phyloP scores from a whole-genome alignment of 2,113 vertebrate genomes.

The Elaphurus davidianus region DNA sequence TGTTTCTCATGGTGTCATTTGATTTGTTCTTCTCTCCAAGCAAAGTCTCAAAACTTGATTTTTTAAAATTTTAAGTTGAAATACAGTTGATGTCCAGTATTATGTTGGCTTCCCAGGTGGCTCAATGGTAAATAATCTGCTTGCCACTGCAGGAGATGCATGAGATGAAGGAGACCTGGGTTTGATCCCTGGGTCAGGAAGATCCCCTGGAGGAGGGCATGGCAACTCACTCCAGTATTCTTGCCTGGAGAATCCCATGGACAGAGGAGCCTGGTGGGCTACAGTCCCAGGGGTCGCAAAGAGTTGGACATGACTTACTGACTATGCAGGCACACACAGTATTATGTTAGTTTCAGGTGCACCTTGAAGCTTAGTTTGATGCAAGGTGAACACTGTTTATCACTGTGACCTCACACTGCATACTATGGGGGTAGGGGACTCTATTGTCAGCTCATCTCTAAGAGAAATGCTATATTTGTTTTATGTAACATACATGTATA shows the following conservation, averaged over 20 bases:
- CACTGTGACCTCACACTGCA: fast-evolving
- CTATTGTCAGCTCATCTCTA: not conserved
- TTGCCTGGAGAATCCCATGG: not conserved
- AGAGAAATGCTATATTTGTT: not conserved
- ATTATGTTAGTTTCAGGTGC: not conserved
- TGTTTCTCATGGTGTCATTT: not conserved
- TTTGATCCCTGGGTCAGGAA: not conserved
- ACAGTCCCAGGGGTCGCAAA: not conserved
- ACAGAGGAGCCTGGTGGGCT: not conserved
- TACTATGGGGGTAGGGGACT: not conserved
- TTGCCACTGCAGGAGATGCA: not conserved
- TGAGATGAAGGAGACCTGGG: not conserved
- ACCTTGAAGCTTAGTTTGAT: not conserved
- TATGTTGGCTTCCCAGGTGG: not conserved
- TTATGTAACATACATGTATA: not conserved
- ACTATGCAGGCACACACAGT: not conserved
- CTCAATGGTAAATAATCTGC: not conserved
- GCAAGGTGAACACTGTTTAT: no score
- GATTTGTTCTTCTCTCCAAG: not conserved
- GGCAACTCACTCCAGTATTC: not conserved
- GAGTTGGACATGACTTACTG: not conserved
- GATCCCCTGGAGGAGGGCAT: not conserved
- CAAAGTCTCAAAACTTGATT: not conserved
- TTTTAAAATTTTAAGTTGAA: not conserved
- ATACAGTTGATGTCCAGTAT: not conserved